Evolutionary conservation across 2,113 vertebrate species (phyloP), one percentile per base, ranked within the genome.

Genomic region (Sitta europaea): DNA sequence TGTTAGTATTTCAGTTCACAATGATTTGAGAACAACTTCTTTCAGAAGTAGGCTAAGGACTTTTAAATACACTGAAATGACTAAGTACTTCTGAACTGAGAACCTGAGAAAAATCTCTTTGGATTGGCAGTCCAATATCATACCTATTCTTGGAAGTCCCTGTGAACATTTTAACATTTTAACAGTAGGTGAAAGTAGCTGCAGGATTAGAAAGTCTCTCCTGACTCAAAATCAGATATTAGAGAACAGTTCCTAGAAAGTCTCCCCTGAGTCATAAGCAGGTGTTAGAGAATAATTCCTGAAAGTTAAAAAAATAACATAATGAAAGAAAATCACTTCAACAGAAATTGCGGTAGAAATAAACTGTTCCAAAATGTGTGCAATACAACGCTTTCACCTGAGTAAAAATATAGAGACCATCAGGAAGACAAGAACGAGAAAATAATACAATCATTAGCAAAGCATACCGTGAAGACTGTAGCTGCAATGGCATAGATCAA

Each of bases 401-500:
- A 78, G 65, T 40, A 38, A 78, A 67, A 59, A 63, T 35, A 14
- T 0, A 36, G 9, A 54, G 3, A 83, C 33, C 72, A 83, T 16
- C 12, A 66, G 38, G 53, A 66, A 78, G 16, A 40, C 28, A 65
- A 65, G 38, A 91, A 72, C 4, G 85, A 71, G 23, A 81, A 74
- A 89, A 78, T 31, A 67, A 55, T 24, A 36, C 3, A 74, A 16
- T 42, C 6, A 63, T 73, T 92, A 80, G 29, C 28, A 92, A 89
- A 91, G 36, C 72, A 97, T 98, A 99, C 99, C 5, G 98, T 99
- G 97, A 99, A 99, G 88, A 99, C 98, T 24, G 99, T 99, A 57
- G 99, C 99, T 40, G 99, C 98, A 78, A 98, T 98, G 72, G 99
- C 99, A 92, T 99, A 99, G 89, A 99, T 98, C 55, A 99, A 98